phyloP scores from a whole-genome alignment of 92 coral and sea anemone species.

The Metridium senile region DNA sequence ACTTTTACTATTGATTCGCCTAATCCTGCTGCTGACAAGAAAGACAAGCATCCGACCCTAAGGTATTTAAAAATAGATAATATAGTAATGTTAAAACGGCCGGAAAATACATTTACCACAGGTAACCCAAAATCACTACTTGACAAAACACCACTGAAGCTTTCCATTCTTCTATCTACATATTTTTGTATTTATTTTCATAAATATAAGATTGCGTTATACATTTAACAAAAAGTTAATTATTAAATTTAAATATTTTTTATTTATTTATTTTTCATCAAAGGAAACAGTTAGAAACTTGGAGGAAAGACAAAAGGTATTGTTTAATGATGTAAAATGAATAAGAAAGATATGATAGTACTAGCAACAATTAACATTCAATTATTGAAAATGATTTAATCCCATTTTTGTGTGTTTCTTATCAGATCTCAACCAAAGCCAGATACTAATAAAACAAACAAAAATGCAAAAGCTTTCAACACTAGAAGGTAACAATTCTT shows the following conservation, averaged over 20 bases:
- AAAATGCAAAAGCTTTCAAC: background rate
- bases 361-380: too few species aligned
- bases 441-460: background rate
- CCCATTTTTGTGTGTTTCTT: background rate
- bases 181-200: too few species aligned
- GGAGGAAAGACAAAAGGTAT: background rate
- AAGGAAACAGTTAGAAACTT: background rate
- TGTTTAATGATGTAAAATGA: too few species aligned
- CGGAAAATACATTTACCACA: background rate
- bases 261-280: background rate
- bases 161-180: too few species aligned
- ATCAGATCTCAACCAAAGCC: conserved; percentile 15
- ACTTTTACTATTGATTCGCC: conserved; percentile 27
- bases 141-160: too few species aligned
- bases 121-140: background rate
- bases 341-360: background rate
- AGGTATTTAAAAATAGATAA: too few species aligned
- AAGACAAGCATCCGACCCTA: background rate
- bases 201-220: too few species aligned
- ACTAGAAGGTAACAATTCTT: background rate
- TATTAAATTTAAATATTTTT: background rate
- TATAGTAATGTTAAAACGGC: background rate
- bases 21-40: background rate
- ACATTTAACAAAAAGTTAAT: too few species aligned
- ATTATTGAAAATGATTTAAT: background rate